Percentiles rank a stretch among this genome's conserved stretches.
phyloP scores from a whole-genome alignment of 2,113 vertebrate species.

The Octodon degus region DNA sequence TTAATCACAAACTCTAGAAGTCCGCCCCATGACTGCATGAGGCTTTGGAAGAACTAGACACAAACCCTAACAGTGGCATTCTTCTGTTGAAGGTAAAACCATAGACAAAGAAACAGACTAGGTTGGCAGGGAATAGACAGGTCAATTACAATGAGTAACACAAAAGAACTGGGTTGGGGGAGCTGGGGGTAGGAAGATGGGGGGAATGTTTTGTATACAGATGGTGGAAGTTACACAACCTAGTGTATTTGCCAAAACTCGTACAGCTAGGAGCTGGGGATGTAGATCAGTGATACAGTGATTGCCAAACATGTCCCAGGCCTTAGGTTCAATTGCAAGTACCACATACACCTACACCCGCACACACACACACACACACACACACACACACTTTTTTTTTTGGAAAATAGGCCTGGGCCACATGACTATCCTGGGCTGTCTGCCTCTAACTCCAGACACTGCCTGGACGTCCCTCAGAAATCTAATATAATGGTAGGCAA shows the following conservation, averaged over 20 bases:
- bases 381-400: neutral
- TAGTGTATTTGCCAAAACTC: neutral
- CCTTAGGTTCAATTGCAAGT: neutral
- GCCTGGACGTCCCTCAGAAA: neutral
- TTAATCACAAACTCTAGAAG: too few species aligned
- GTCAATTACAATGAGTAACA: neutral
- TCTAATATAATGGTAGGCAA: neutral
- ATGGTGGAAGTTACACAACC: neutral
- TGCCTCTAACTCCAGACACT: neutral
- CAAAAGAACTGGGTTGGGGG: neutral
- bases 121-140: neutral
- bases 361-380: neutral
- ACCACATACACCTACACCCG: neutral
- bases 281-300: neutral
- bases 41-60: too few species aligned
- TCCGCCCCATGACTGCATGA: too few species aligned
- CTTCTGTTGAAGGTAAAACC: slow-evolving; percentile 38
- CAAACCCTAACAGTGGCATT: neutral
- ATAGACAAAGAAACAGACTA: neutral
- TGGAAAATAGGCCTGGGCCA: neutral
- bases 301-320: neutral
- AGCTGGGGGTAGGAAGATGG: neutral
- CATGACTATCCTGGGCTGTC: neutral
- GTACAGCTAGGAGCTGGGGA: neutral
- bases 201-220: neutral